These are phyloP conservation scores for Leptoclinus maculatus DNA, from an alignment of 2,797 vertebrate genomes.

Conservation along the genomic window DNA sequence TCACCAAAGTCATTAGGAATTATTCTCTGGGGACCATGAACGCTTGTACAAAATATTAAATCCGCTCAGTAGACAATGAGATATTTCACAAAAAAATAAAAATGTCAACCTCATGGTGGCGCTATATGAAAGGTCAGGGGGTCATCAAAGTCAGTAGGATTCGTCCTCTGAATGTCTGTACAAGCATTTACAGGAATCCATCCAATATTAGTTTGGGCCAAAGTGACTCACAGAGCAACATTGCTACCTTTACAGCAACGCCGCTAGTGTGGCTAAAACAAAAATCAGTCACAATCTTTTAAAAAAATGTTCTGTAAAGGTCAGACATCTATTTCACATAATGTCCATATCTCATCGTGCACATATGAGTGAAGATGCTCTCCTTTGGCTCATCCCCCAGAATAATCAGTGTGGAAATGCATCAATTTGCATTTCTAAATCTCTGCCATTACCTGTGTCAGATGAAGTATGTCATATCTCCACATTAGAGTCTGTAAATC, in stretches of 20 bases:
- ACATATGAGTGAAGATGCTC: background rate
- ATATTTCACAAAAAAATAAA: background rate
- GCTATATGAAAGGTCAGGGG: background rate
- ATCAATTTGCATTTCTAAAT: conserved; percentile 60
- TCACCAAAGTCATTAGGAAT: background rate
- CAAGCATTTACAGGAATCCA: background rate
- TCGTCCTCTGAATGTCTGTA: background rate
- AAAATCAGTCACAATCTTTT: background rate
- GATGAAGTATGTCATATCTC: conserved; percentile 85
- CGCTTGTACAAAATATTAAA: background rate
- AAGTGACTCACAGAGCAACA: background rate
- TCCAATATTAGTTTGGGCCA: background rate
- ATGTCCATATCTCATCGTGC: conserved; percentile 6
- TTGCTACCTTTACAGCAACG: background rate
- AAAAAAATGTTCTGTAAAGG: conserved; percentile 12
- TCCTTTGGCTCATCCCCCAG: background rate
- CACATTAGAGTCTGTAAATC: conserved; percentile 89
- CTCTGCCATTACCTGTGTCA: conserved; percentile 68
- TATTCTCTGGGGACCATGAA: background rate
- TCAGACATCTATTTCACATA: conserved; percentile 6
- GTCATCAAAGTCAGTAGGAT: background rate
- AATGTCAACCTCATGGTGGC: background rate
- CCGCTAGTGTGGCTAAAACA: background rate
- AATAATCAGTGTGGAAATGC: conserved; percentile 28
- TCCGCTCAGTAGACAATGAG: background rate